Evolutionary conservation across 2,888 invertebrate species (phyloP).

Genomic region (Xestobium rufovillosum): DNA sequence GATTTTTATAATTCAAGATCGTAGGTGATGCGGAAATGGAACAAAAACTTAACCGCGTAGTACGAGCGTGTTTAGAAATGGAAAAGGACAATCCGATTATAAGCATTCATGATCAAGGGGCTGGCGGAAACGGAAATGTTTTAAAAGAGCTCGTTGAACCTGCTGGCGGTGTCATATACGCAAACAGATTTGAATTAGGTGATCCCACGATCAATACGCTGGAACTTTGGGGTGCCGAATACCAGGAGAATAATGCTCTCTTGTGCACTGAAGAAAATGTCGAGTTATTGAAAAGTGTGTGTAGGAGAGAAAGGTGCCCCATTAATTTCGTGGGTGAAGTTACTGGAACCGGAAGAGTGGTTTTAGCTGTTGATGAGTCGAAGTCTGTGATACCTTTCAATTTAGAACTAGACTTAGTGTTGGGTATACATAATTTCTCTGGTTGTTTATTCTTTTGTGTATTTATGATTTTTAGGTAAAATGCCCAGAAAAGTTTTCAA

Average conservation of each 20-base stretch:
- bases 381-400: conserved; percentile 67
- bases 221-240: conserved; percentile 98
- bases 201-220: conserved; percentile 90
- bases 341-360: conserved; percentile 71
- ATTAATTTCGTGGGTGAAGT: conserved; percentile 90
- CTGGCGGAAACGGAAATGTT: conserved; percentile 98
- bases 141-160: conserved; percentile 95
- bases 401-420: conserved; percentile 78
- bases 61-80: conserved; percentile 85
- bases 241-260: conserved; percentile 92
- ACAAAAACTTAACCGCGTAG: conserved; percentile 89
- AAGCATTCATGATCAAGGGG: conserved; percentile 98
- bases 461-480: conserved; percentile 51
- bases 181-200: conserved; percentile 79
- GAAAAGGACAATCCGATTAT: conserved; percentile 76
- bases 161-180: conserved; percentile 83
- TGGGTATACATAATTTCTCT: conserved; percentile 50
- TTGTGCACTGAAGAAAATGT: conserved; percentile 65
- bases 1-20: conserved; percentile 24
- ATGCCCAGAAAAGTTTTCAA: conserved; percentile 70
- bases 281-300: conserved; percentile 59
- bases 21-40: conserved; percentile 94
- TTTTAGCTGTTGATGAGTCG: conserved; percentile 59
- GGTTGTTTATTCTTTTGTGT: conserved; percentile 13
- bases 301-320: conserved; percentile 83